A percentile compares a stretch with the other conserved stretches of the same genome.
These are phyloP conservation scores for Lottia scabra DNA, from an alignment of 2,888 invertebrate genomes.

Conservation along the genomic window DNA sequence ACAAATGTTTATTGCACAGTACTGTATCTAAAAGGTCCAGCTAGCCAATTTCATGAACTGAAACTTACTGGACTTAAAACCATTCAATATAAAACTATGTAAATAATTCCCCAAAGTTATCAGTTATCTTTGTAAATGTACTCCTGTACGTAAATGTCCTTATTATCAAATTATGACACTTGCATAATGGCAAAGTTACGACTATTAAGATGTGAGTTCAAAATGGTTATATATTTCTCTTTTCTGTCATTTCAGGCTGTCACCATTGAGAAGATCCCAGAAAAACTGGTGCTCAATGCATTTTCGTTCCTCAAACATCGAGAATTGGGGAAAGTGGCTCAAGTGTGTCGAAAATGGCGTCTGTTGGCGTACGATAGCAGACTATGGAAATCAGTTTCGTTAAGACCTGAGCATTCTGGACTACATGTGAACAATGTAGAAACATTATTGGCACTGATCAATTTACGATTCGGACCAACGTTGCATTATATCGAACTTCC, in stretches of 20 bases:
- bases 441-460: slow-evolving; percentile 85
- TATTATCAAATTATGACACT: too few species aligned
- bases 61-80: too few species aligned
- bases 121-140: too few species aligned
- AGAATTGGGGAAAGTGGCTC: slow-evolving; percentile 88
- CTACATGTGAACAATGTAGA: slow-evolving; percentile 88
- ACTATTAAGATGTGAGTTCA: too few species aligned
- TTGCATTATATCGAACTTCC: slow-evolving; percentile 75
- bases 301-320: slow-evolving; percentile 94
- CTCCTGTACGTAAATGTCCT: too few species aligned
- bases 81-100: too few species aligned
- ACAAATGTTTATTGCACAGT: too few species aligned
- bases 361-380: slow-evolving; percentile 93
- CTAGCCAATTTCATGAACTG: too few species aligned
- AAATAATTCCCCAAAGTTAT: too few species aligned
- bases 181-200: too few species aligned
- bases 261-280: slow-evolving; percentile 82
- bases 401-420: slow-evolving; percentile 96
- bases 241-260: slow-evolving; percentile 46
- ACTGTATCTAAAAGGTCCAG: too few species aligned
- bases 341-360: slow-evolving; percentile 96
- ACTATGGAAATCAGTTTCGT: slow-evolving; percentile 95
- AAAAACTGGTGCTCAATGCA: slow-evolving; percentile 93
- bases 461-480: slow-evolving; percentile 71
- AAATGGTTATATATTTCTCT: neutral